These are phyloP conservation scores for Coenobita brevimanus DNA, from an alignment of 1,140 invertebrate species.

Conservation along the genomic window DNA sequence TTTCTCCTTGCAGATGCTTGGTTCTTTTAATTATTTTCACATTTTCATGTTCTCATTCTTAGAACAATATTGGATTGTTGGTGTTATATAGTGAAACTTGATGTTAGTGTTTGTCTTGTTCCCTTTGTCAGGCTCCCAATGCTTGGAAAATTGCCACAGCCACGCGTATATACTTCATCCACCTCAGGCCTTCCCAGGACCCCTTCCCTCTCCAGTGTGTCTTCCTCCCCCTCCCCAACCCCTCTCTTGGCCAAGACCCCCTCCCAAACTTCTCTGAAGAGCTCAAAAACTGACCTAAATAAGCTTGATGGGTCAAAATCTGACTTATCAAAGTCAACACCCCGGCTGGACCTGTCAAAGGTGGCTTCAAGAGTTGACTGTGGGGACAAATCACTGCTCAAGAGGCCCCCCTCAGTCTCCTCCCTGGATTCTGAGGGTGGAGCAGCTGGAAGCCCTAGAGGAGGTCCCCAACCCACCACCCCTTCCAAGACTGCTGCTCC, in stretches of 20 bases:
- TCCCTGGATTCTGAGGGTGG: conserved; percentile 46
- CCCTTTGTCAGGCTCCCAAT: conserved; percentile 55
- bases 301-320: conserved; percentile 30
- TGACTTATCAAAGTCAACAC: conserved; percentile 43
- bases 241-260: conserved; percentile 42
- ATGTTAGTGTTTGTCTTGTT: conserved; percentile 3
- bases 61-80: too few species aligned
- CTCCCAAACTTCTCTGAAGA: conserved; percentile 49
- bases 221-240: conserved; percentile 19
- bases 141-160: conserved; percentile 56
- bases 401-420: conserved; percentile 44
- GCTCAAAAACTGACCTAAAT: conserved; percentile 25
- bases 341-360: conserved; percentile 46
- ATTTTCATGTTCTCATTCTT: too few species aligned
- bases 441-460: conserved; percentile 13
- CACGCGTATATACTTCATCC: conserved; percentile 11
- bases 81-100: background rate
- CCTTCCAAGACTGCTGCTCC: conserved; percentile 31
- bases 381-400: conserved; percentile 56
- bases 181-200: conserved; percentile 34
- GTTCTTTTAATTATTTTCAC: too few species aligned
- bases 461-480: conserved; percentile 44
- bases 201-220: conserved; percentile 58
- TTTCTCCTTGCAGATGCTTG: too few species aligned
- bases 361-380: conserved; percentile 51